phyloP scores from a whole-genome alignment of 2,797 vertebrate species.

The Sebastes minor region DNA sequence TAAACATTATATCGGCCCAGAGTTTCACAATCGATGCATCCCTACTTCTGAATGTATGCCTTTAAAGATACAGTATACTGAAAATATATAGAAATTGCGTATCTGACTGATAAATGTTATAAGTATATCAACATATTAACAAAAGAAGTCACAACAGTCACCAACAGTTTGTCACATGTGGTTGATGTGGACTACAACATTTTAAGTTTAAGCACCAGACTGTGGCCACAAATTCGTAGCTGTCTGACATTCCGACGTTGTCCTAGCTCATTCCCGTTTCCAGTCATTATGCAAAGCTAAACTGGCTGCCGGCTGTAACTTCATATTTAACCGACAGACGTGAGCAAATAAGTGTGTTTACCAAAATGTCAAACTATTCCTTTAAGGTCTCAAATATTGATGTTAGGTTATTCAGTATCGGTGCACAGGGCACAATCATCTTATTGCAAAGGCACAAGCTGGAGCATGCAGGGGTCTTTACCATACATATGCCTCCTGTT shows the following conservation, averaged over 20 bases:
- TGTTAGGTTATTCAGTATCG: not conserved
- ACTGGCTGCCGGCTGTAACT: not conserved
- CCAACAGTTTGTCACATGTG: not conserved
- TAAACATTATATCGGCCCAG: not conserved
- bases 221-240: not conserved
- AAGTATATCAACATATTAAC: not conserved
- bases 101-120: not conserved
- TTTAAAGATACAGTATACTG: not conserved
- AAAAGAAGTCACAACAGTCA: not conserved
- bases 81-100: not conserved
- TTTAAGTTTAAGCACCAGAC: not conserved
- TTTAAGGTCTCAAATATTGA: not conserved
- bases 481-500: constrained; percentile 17
- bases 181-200: not conserved
- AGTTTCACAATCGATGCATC: not conserved
- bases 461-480: constrained; percentile 10
- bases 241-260: not conserved
- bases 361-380: not conserved
- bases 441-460: constrained; percentile 7
- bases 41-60: not conserved
- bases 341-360: not conserved
- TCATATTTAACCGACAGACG: not conserved
- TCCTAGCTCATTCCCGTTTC: not conserved
- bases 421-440: not conserved
- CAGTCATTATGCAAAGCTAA: not conserved